A percentile compares a stretch with the other conserved stretches of the same genome.
phyloP scores from a whole-genome alignment of 2,888 invertebrate species.

The Drymonia ruficornis region DNA sequence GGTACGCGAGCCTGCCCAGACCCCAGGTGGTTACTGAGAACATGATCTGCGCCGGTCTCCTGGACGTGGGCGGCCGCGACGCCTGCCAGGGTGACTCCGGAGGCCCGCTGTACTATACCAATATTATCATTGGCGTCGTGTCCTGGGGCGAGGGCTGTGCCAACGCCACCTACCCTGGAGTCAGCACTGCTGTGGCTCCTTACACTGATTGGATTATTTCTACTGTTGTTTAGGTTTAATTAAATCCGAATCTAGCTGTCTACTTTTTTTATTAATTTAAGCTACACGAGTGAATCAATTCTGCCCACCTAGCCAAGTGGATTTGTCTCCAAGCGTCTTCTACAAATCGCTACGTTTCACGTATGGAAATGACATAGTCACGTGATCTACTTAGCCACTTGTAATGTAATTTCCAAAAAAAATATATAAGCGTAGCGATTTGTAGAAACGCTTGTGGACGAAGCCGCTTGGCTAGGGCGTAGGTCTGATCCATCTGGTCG shows the following conservation, averaged over 20 bases:
- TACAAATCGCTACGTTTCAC: no score
- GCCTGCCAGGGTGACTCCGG: constrained; percentile 58
- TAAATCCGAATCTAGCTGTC: not conserved
- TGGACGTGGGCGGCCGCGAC: constrained; percentile 40
- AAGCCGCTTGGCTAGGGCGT: no score
- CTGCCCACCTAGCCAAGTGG: no score
- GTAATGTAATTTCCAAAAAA: no score
- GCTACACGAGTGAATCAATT: not conserved
- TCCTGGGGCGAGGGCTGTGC: constrained; percentile 78
- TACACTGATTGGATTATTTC: constrained; percentile 54
- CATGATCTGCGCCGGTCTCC: constrained; percentile 56
- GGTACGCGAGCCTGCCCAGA: constrained; percentile 12
- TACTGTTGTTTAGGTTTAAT: constrained; percentile 24
- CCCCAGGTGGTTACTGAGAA: constrained; percentile 34
- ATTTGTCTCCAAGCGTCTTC: no score
- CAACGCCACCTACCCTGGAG: constrained; percentile 65
- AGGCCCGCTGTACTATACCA: constrained; percentile 63
- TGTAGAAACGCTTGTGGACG: no score
- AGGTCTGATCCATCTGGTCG: no score
- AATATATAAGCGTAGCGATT: no score
- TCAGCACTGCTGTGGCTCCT: constrained; percentile 66
- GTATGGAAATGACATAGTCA: no score
- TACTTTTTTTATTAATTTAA: not conserved
- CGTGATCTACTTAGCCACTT: no score
- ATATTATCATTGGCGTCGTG: constrained; percentile 66